Evolutionary conservation across 2,797 vertebrate species (phyloP).

Genomic region (Cebuella pygmaea): DNA sequence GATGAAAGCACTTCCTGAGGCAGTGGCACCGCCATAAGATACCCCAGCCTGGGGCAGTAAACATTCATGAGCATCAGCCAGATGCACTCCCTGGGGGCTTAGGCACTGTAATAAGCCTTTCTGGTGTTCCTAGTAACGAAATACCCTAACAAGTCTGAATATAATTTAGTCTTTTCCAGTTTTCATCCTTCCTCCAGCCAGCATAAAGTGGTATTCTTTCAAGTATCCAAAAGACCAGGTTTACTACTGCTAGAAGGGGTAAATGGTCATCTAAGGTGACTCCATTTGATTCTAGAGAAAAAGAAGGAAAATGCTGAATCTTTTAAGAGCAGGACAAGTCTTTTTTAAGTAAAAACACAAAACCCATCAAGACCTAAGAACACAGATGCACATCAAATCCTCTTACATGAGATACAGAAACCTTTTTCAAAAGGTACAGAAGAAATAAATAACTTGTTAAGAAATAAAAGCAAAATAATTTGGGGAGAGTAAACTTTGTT

Average conservation of each 20-base stretch:
- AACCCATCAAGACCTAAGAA: constrained; percentile 60
- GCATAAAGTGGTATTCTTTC: background rate
- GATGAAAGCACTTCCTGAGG: background rate
- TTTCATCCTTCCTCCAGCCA: background rate
- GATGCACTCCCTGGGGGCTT: fast-evolving
- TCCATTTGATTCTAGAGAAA: background rate
- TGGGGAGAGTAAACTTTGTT: background rate
- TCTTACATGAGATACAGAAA: constrained; percentile 16
- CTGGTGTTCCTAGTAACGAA: constrained; percentile 17
- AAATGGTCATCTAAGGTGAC: background rate
- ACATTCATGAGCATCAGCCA: fast-evolving
- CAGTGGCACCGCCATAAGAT: no score
- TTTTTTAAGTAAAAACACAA: constrained; percentile 58
- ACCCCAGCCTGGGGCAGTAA: background rate
- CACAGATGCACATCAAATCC: background rate
- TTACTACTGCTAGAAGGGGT: background rate
- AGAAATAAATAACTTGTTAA: background rate
- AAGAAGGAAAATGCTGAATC: background rate
- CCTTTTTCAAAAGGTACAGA: background rate
- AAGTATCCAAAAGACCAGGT: background rate
- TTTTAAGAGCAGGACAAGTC: constrained; percentile 48
- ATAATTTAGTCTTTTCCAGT: background rate
- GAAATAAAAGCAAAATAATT: constrained; percentile 12
- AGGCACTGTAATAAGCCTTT: background rate
- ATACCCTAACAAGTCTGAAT: constrained; percentile 30